Base-by-base conservation (phyloP, 2,888 invertebrate genomes). In the Melinaea menophilus region DNA sequence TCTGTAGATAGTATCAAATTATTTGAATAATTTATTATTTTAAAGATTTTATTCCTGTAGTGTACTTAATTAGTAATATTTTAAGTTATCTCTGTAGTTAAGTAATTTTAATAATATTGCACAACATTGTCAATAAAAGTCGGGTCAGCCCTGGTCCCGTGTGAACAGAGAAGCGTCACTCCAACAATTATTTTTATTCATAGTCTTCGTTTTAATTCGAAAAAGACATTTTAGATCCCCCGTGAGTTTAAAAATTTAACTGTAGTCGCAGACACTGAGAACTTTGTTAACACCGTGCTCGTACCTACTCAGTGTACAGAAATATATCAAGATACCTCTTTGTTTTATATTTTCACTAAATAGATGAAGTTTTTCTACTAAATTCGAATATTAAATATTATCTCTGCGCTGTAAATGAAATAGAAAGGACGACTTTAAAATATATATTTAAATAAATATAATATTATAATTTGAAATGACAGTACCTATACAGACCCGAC, bases 121-220 rank as follows among this genome's bases (percentile, higher is more conserved):
- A 22, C 22, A 22, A 22, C 22, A 9, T 41, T 9, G 11, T 9
- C 11, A 41, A 41, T 9, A 41, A 5, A 41, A 41, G 2, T 41
- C 3, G 9, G 9, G 41, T 31, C 51, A 51, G n/a, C 51, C 51
- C 51, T 51, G 31, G n/a, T 31, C 9, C 31, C 51, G 82, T 82
- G 82, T 84, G 82, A 85, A 85, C 82, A 81, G 78, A 79, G 76
- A 81, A 78, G 79, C 79, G 79, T 80, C 82, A 79, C 75, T 81
- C 78, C 75, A 76, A 80, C 82, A 79, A 86, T 84, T 86, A 87
- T 88, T 88, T 86, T 86, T 85, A 86, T 86, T 86, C 86, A 75
- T 79, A 75, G 75, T 77, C 70, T 63, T 56, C 65, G 67, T 67
- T 71, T 70, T 71, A 64, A 71, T 71, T 71, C 68, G 69, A 60